Evolutionary conservation across 2,113 vertebrate genomes (phyloP), one percentile per base, ranked within the genome.

Genomic region (Hemiprocne comata): DNA sequence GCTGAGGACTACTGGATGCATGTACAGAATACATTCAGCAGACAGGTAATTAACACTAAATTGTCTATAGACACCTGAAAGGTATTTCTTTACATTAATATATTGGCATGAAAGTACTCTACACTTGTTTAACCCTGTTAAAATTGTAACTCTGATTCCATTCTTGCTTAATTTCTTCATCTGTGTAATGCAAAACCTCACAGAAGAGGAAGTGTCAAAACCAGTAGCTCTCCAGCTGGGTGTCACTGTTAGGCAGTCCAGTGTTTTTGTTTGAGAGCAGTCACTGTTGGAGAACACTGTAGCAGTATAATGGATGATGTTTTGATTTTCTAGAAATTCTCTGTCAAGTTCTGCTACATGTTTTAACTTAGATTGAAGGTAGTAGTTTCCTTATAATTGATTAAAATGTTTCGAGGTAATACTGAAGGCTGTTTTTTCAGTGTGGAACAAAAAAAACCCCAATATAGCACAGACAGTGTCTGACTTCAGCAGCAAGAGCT

Each of bases 1-100:
- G 80, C 89, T n/a, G 99, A 99, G 95, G 99, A 99, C 97, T 99
- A 99, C 98, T 99, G 99, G 99, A 99, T 99, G 97, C 99, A 99
- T 3, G 99, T 99, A 55, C 99, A 99, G 60, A 98, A 99, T n/a
- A 99, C 99, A 9, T 99, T 99, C 94, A 99, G 97, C 98, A 99
- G 99, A 97, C 99, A 99, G 99, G 99, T 99, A 98, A 97, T 67
- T 65, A 61, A 46, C 15, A 71, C 29, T 29, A 11, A 67, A 61
- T 76, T 23, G 17, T 34, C 7, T 18, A 3, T 14, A 73, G 46
- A 9, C 16, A 34, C 48, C 60, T 72, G 50, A 80, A 66, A 78
- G 9, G 31, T 54, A 2, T 24, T 60, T 76, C 64, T 70, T 89
- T 17, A 33, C 10, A 3, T 50, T 2, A 60, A 11, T 62, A 11